A percentile compares a stretch with the other conserved stretches of the same genome.
Evolutionary conservation across 2,888 invertebrate species (phyloP).

Genomic region (Seira musarum): DNA sequence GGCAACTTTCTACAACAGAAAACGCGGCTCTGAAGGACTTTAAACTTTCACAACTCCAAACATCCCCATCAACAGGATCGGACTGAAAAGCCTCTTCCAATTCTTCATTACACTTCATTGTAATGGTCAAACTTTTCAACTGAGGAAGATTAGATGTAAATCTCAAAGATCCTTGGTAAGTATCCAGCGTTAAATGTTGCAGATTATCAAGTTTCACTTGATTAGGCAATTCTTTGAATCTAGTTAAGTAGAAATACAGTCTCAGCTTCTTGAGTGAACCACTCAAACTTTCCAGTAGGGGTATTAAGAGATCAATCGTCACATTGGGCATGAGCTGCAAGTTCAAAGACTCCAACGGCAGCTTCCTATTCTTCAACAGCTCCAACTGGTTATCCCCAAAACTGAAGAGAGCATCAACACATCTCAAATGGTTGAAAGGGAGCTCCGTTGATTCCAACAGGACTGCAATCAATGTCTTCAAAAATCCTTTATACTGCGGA

Average conservation of each 20-base stretch:
- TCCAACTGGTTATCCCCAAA: conserved; percentile 59
- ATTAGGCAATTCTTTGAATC: conserved; percentile 59
- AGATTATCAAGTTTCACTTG: conserved; percentile 56
- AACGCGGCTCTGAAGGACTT: conserved; percentile 52
- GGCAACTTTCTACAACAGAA: conserved; percentile 57
- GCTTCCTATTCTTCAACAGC: conserved; percentile 49
- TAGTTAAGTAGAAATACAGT: conserved; percentile 64
- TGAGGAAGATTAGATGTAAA: conserved; percentile 55
- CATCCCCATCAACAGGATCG: conserved; percentile 47
- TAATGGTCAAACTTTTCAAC: conserved; percentile 53
- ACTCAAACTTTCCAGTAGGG: conserved; percentile 59
- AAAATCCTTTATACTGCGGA: conserved; percentile 61
- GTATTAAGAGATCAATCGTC: conserved; percentile 60
- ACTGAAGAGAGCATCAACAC: conserved; percentile 60
- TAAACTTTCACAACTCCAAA: conserved; percentile 57
- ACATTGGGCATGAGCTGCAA: conserved; percentile 64
- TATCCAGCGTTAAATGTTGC: conserved; percentile 59
- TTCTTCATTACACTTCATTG: conserved; percentile 61
- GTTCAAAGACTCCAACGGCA: conserved; percentile 56
- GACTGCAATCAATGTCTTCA: conserved; percentile 54
- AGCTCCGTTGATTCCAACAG: conserved; percentile 57
- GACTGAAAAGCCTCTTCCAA: conserved; percentile 59
- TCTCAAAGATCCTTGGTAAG: conserved; percentile 63
- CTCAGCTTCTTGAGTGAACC: conserved; percentile 59
- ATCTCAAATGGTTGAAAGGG: conserved; percentile 53